A percentile compares a stretch with the other conserved stretches of the same genome.
Evolutionary conservation across 2,113 vertebrate genomes (phyloP).

Genomic region (Syngnathoides biaculeatus): DNA sequence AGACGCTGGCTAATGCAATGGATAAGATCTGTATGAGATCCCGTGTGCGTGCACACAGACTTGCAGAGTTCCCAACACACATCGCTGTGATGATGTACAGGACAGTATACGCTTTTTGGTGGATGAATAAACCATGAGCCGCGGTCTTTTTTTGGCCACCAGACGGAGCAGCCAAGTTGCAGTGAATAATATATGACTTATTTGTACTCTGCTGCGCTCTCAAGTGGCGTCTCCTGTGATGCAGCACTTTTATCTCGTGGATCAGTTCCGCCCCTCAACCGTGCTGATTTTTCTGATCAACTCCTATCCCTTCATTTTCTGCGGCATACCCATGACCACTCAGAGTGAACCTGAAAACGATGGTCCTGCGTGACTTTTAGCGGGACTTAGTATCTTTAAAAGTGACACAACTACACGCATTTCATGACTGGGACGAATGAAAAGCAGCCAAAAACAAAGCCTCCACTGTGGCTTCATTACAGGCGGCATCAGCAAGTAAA

Average conservation of each 20-base stretch:
- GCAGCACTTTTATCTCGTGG: constrained; percentile 45
- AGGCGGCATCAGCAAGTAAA: not conserved
- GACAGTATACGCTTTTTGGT: constrained; percentile 3
- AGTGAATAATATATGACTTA: constrained; percentile 53
- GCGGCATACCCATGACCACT: not conserved
- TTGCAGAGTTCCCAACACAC: not conserved
- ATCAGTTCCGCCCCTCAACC: constrained; percentile 35
- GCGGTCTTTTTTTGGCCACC: constrained; percentile 45
- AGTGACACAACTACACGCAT: not conserved
- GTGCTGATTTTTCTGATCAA: not conserved
- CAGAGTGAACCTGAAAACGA: not conserved
- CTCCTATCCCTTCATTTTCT: constrained; percentile 7
- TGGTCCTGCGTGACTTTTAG: not conserved
- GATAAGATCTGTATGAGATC: not conserved
- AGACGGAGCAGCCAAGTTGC: constrained; percentile 29
- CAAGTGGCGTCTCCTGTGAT: constrained; percentile 43
- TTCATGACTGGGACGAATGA: too few species aligned
- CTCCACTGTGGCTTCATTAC: not conserved
- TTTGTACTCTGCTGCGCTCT: constrained; percentile 11
- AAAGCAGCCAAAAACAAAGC: not conserved
- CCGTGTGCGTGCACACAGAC: not conserved
- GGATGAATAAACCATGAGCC: constrained; percentile 50
- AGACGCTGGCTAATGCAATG: not conserved
- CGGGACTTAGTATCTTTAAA: not conserved
- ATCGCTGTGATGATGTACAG: not conserved